A percentile compares a stretch with the other conserved stretches of the same genome.
Evolutionary conservation across 2,888 invertebrate species (phyloP).

Genomic region (Nemapogon koenigi): DNA sequence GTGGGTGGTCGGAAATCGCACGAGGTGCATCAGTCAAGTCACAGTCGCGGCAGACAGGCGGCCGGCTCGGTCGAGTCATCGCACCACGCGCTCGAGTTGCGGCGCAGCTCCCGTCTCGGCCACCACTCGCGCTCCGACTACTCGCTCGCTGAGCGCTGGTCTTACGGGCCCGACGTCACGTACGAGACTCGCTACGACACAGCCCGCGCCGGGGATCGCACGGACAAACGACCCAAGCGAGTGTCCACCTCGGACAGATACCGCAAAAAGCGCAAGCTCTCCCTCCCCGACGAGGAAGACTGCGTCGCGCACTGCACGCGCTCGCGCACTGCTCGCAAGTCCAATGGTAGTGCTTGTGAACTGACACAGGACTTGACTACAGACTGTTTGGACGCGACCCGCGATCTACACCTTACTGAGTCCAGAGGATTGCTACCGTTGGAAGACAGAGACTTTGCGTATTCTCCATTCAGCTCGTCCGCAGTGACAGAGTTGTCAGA

Average conservation of each 20-base stretch:
- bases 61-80: conserved; percentile 45
- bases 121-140: conserved; percentile 54
- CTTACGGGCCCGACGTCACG: conserved; percentile 56
- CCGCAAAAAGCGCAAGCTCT: conserved; percentile 43
- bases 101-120: conserved; percentile 58
- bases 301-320: conserved; percentile 56
- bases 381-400: background rate
- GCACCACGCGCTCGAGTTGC: conserved; percentile 40
- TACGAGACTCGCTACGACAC: conserved; percentile 55
- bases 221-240: conserved; percentile 36
- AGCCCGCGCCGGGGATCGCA: conserved; percentile 39
- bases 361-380: conserved; percentile 16
- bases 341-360: conserved; percentile 50
- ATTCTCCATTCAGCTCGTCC: conserved; percentile 58
- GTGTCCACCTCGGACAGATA: conserved; percentile 53
- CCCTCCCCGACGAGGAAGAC: conserved; percentile 35
- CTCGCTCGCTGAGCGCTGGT: conserved; percentile 66
- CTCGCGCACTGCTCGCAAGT: conserved; percentile 55
- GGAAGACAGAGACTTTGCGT: conserved; percentile 58
- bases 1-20: conserved; percentile 64
- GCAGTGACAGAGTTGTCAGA: conserved; percentile 54
- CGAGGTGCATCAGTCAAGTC: conserved; percentile 51
- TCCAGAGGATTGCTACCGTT: conserved; percentile 49
- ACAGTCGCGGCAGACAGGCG: conserved; percentile 40
- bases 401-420: background rate